Evolutionary conservation across 2,888 invertebrate genomes (phyloP), one percentile per base, ranked within the genome.

Genomic region (Nomada flava): DNA sequence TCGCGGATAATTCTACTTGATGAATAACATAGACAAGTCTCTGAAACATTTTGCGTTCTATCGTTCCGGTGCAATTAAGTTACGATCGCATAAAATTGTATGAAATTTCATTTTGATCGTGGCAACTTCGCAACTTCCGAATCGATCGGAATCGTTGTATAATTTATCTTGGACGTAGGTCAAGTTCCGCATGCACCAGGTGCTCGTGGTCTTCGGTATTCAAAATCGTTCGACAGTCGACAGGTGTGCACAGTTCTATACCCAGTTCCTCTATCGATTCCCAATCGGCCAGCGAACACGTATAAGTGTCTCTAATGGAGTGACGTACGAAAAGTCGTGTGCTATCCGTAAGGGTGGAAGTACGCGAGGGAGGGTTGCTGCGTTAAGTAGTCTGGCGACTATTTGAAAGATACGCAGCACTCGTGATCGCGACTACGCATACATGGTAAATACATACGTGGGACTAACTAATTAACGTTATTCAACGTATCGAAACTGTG

Each of bases 141-240:
- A 87, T 87, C 83, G 85, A 88, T 88, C 75, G 77, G 65, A 73
- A 87, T 84, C 57, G 82, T 72, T 81, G 65, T 82, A 86, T 86
- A 88, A 86, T 87, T 87, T 84, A 87, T 84, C 60, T 57, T 52
- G 44, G 67, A 57, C 88, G 80, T 86, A 83, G 88, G 82, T 82
- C 88, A 86, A 88, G 88, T 86, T 84, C 80, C 77, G 63, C 77
- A 55, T 70, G 68, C 69, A 60, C 55, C 71, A 55, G 53, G 73
- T 47, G 65, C 57, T 65, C 29, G 73, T 73, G 65, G 57, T 47
- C 10, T 15, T 57, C 60, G 57, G 53, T 52, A 63, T 59, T 47
- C 13, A 15, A 68, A 36, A 11, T 26, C 52, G 52, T 63, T 67
- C 60, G 67, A 42, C 20, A 57, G 55, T 29, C 68, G 76, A 69